Percentiles rank a stretch among this genome's conserved stretches.
Evolutionary conservation across 2,113 vertebrate species (phyloP).

Genomic region (Pseudois nayaur): DNA sequence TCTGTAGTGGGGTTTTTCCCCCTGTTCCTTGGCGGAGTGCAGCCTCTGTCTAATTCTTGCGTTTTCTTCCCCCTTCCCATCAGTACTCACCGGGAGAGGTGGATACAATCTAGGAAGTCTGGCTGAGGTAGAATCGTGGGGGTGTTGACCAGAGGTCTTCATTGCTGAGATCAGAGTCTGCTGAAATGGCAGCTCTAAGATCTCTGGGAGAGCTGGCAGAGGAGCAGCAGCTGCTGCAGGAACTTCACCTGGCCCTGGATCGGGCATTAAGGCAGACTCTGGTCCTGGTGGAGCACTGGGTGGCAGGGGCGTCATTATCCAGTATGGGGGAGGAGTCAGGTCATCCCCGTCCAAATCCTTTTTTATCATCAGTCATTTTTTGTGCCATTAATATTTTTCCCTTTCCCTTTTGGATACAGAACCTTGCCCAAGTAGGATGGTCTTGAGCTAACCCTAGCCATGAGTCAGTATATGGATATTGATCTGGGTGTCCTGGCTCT

Average conservation of each 20-base stretch:
- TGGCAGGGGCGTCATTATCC: rapidly evolving
- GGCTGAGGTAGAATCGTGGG: not conserved
- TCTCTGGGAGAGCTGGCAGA: not conserved
- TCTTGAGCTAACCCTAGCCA: not conserved
- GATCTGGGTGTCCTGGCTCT: not conserved
- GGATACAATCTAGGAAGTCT: not conserved
- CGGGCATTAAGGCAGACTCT: rapidly evolving
- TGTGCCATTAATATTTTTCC: not conserved
- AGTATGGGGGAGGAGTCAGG: not conserved
- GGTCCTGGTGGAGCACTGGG: not conserved
- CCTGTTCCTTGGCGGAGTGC: not conserved
- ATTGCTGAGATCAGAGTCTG: not conserved
- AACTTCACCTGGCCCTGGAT: not conserved
- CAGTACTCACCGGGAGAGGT: not conserved
- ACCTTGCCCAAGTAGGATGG: not conserved
- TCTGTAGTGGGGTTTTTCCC: not conserved
- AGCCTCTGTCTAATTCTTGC: not conserved
- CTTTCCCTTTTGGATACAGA: not conserved
- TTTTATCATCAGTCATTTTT: not conserved
- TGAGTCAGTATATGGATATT: not conserved
- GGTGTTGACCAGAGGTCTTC: not conserved
- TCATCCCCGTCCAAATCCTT: not conserved
- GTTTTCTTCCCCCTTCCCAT: not conserved
- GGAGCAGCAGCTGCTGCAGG: not conserved
- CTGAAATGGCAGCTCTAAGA: rapidly evolving